Base-by-base conservation (phyloP, 1,140 invertebrate genomes). In the Plectus sambesii region DNA sequence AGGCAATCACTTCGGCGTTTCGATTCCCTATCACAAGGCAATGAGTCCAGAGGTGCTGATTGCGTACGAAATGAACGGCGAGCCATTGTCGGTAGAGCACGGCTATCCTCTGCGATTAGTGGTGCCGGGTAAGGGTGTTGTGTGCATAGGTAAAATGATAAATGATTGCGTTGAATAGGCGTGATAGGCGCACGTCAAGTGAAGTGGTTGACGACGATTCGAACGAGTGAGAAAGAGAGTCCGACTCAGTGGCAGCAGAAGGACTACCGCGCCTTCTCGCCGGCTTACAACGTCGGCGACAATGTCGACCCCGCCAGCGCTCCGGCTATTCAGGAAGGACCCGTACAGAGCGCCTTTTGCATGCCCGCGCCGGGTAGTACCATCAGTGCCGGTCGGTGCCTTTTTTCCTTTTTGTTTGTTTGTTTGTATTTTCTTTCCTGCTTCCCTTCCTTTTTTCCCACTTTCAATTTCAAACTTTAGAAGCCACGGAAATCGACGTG, bases 11-110 rank as follows among this genome's bases (percentile, higher is more conserved):
- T 97, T 94, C 71, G 85, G 84, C 8, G 84, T 87, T 12, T 94
- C 88, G 0, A 84, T 98, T 58, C 87, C 88, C 1, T 77, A 92
- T 37, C 77, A 80, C 42, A 83, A 83, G 72, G 88, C 85, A 4
- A 64, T 90, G 53, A 79, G 84, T 70, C 79, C 81, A 17, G 77
- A 78, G 55, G 80, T 93, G 0, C 71, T 98, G 36, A 68, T 98
- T 23, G 93, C 90, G 2, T 97, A 89, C 62, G 82, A 92, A 76
- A 98, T 98, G 93, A 98, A 98, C 73, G 87, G 82, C 0, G 71
- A 81, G 58, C 73, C 80, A 0, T 73, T 98, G 41, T 79, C 84
- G 20, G 63, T 76, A 29, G 93, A 98, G 76, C 93, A 98, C 74
- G 92, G 92, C 1, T 87, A 75, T 69, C 93, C 93, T 3, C 63